phyloP scores from a whole-genome alignment of 2,797 vertebrate species.

The Sebastes aleutianus region DNA sequence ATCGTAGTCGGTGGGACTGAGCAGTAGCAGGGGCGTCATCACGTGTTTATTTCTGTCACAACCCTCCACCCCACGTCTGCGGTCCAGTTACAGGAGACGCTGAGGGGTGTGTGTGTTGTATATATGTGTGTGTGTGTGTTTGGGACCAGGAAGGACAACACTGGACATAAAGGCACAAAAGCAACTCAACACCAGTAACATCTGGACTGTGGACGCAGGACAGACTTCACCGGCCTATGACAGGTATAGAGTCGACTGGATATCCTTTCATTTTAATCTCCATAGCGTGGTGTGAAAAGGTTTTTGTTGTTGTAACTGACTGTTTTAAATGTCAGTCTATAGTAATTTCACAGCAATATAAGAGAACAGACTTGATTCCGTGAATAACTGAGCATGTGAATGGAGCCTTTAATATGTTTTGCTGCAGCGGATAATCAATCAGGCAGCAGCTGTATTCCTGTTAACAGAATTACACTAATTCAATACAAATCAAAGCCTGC shows the following conservation, averaged over 20 bases:
- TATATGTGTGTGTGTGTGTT: conserved; percentile 17
- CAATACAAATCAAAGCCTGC: conserved; percentile 42
- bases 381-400: conserved; percentile 7
- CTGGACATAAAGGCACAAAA: conserved; percentile 14
- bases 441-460: conserved; percentile 29
- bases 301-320: not conserved
- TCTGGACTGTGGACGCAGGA: conserved; percentile 12
- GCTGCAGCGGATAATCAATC: conserved; percentile 56
- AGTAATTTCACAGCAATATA: conserved; percentile 14
- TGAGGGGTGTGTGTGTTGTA: conserved; percentile 6
- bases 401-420: conserved; percentile 38
- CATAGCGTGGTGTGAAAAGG: not conserved
- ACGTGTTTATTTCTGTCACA: conserved; percentile 84
- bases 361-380: not conserved
- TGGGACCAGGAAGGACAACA: conserved; percentile 10
- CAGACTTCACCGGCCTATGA: not conserved
- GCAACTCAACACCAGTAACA: not conserved
- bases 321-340: not conserved
- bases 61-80: conserved; percentile 70
- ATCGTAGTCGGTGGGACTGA: conserved; percentile 62
- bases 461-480: conserved; percentile 68
- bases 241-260: conserved; percentile 23
- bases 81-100: conserved; percentile 77
- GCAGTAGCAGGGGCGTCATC: conserved; percentile 74
- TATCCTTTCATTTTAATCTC: not conserved